Conservation (phyloP, 2,113 vertebrate species). For the Lasiurus borealis region DNA sequence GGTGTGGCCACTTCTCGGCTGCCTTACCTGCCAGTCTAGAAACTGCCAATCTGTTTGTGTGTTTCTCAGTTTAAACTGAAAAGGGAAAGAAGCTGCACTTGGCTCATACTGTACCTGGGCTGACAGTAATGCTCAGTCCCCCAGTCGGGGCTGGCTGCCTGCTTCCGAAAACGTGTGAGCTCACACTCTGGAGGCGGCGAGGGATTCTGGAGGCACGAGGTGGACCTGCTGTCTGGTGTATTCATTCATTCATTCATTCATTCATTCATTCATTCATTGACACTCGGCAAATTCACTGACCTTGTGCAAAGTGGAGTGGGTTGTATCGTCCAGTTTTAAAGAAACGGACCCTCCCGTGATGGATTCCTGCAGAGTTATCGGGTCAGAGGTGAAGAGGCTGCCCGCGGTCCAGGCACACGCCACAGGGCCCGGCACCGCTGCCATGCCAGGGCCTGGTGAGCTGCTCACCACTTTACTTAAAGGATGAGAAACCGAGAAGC, state of each 20-base stretch:
- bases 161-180: too few relatives aligned
- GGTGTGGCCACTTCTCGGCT: not conserved
- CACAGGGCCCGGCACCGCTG: not conserved
- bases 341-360: not conserved
- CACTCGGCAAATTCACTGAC: not conserved
- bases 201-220: not conserved
- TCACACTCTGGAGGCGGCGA: not conserved
- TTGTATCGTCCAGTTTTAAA: not conserved
- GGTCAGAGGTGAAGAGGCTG: not conserved
- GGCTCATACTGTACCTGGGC: not conserved
- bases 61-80: not conserved
- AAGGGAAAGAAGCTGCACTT: not conserved
- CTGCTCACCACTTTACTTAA: not conserved
- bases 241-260: too few relatives aligned
- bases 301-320: not conserved
- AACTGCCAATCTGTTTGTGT: not conserved
- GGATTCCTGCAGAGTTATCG: not conserved
- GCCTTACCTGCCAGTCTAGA: accelerated
- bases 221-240: not conserved
- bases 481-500: not conserved
- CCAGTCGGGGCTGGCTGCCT: not conserved
- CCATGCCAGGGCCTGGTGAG: not conserved
- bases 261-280: not conserved
- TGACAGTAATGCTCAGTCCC: not conserved
- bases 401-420: not conserved